Percentiles rank a stretch among this genome's conserved stretches.
phyloP scores from a whole-genome alignment of 2,797 vertebrate genomes.

The Thamnophis elegans region DNA sequence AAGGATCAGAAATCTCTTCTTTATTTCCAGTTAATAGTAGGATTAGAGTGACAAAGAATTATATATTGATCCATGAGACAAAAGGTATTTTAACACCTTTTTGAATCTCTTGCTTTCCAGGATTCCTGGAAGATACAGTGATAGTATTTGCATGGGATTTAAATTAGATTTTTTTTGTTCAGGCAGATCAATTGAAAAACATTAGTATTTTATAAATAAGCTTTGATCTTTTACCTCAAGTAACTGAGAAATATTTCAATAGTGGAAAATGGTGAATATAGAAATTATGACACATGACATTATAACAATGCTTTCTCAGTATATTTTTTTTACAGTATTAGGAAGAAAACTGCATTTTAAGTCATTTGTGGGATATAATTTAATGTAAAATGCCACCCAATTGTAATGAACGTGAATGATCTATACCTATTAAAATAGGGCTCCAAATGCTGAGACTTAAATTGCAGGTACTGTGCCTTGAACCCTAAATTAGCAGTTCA shows the following conservation, averaged over 20 bases:
- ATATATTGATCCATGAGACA: not conserved
- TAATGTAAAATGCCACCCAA: not conserved
- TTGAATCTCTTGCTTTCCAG: not conserved
- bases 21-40: not conserved
- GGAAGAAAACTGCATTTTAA: not conserved
- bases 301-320: constrained; percentile 47
- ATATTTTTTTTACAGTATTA: constrained; percentile 4
- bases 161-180: not conserved
- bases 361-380: not conserved
- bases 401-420: not conserved
- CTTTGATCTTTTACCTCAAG: not conserved
- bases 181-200: not conserved
- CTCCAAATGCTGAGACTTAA: not conserved
- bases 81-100: not conserved
- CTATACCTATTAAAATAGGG: not conserved
- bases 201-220: not conserved
- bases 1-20: not conserved
- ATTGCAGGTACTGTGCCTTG: not conserved
- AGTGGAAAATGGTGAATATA: constrained; percentile 7
- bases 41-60: not conserved
- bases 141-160: not conserved
- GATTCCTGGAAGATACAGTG: not conserved
- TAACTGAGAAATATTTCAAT: constrained; percentile 11
- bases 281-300: constrained; percentile 37
- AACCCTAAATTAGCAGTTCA: not conserved